Evolutionary conservation across 92 coral and sea anemone genomes (phyloP).

Genomic region (Chrysogorgia sp.): DNA sequence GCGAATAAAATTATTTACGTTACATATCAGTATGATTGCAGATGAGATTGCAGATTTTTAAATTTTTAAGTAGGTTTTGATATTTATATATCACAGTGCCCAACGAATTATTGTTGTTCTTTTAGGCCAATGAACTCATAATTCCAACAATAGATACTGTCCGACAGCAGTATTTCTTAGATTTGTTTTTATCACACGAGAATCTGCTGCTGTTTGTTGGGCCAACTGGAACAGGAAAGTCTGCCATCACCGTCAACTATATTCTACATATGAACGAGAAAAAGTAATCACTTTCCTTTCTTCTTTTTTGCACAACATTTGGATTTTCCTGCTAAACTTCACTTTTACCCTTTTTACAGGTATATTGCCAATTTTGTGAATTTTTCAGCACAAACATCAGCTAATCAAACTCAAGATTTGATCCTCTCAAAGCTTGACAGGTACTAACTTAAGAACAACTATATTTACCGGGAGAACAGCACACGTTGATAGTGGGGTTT

Average conservation of each 20-base stretch:
- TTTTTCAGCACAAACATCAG: constrained; percentile 95
- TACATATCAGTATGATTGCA: background rate
- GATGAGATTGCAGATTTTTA: background rate
- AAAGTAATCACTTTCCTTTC: constrained; percentile 43
- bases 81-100: background rate
- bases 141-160: constrained; percentile 97
- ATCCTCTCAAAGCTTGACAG: constrained; percentile 93
- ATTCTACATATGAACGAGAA: constrained; percentile 75
- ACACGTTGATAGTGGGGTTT: too few relatives aligned
- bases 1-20: too few relatives aligned
- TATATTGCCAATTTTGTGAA: constrained; percentile 95
- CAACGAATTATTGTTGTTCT: background rate
- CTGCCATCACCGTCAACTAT: constrained; percentile 87
- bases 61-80: background rate
- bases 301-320: background rate
- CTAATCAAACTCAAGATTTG: constrained; percentile 94
- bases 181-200: constrained; percentile 75
- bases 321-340: background rate
- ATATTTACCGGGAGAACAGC: too few relatives aligned
- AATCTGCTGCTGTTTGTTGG: constrained; percentile 89
- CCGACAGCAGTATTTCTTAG: constrained; percentile 94
- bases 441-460: too few relatives aligned
- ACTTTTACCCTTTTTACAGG: constrained; percentile 48
- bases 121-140: constrained; percentile 88
- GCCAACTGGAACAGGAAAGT: constrained; percentile 95